These are phyloP conservation scores for Pygathrix nemaeus DNA, from an alignment of 2,113 vertebrate species.

Conservation along the genomic window DNA sequence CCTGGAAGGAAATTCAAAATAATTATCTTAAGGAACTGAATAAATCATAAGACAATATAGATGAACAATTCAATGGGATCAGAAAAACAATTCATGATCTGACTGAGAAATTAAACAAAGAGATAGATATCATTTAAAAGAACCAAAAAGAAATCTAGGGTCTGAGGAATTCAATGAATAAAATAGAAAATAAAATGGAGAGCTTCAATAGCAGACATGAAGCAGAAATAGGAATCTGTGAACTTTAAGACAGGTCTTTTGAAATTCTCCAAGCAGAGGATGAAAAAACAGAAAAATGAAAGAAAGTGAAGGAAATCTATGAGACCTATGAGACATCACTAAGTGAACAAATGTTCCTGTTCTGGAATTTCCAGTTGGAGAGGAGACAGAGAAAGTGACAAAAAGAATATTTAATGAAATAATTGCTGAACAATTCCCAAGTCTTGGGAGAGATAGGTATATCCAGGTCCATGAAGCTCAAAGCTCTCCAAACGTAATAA, in stretches of 20 bases:
- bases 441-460: not conserved
- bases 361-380: not conserved
- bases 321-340: not conserved
- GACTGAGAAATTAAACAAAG: not conserved
- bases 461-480: not conserved
- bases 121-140: not conserved
- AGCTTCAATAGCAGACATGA: not conserved
- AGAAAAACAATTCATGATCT: not conserved
- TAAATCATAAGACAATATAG: not conserved
- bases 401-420: not conserved
- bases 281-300: not conserved
- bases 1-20: not conserved
- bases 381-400: not conserved
- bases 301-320: not conserved
- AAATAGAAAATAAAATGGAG: not conserved
- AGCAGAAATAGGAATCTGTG: not conserved
- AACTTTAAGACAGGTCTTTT: not conserved
- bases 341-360: not conserved
- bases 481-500: not conserved
- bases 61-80: not conserved
- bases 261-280: not conserved
- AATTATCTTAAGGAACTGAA: not conserved
- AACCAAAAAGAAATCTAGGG: not conserved
- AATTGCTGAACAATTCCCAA: not conserved
- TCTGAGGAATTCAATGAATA: not conserved